Evolutionary conservation across 2,888 invertebrate species (phyloP).

Genomic region (Epinotia bilunana): DNA sequence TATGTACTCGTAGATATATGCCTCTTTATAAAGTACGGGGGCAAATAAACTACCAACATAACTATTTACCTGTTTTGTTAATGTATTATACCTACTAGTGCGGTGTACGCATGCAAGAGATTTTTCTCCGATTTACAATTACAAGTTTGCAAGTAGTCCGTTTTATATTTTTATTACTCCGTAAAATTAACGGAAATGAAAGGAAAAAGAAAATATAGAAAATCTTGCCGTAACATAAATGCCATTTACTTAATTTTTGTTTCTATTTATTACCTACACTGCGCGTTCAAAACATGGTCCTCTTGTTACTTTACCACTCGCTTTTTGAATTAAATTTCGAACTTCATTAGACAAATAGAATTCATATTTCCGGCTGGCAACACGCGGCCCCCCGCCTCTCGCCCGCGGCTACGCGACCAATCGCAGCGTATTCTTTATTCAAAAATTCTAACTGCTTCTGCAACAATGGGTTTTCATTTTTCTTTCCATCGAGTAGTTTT

Average conservation of each 20-base stretch:
- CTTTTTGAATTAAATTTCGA: constrained; percentile 55
- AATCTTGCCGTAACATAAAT: too few relatives aligned
- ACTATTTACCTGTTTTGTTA: too few relatives aligned
- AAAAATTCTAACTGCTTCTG: constrained; percentile 64
- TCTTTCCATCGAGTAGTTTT: constrained; percentile 62
- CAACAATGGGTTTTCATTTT: constrained; percentile 67
- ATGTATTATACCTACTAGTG: too few relatives aligned
- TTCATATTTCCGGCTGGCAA: constrained; percentile 78
- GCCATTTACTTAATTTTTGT: background rate
- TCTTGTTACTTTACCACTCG: constrained; percentile 7
- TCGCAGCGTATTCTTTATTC: constrained; percentile 74
- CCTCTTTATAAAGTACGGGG: too few relatives aligned
- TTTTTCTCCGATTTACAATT: too few relatives aligned
- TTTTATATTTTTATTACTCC: too few relatives aligned
- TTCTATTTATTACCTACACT: constrained; percentile 14
- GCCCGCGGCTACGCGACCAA: constrained; percentile 78
- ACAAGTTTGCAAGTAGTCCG: too few relatives aligned
- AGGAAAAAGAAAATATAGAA: too few relatives aligned
- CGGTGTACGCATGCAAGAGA: too few relatives aligned
- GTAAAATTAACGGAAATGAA: too few relatives aligned
- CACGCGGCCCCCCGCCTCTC: constrained; percentile 78
- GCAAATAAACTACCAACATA: too few relatives aligned
- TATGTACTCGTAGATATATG: too few relatives aligned
- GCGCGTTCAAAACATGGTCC: constrained; percentile 10
- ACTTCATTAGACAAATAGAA: constrained; percentile 75